These are phyloP conservation scores for Itoplectis maculator DNA, from an alignment of 2,888 invertebrate genomes.

Conservation along the genomic window DNA sequence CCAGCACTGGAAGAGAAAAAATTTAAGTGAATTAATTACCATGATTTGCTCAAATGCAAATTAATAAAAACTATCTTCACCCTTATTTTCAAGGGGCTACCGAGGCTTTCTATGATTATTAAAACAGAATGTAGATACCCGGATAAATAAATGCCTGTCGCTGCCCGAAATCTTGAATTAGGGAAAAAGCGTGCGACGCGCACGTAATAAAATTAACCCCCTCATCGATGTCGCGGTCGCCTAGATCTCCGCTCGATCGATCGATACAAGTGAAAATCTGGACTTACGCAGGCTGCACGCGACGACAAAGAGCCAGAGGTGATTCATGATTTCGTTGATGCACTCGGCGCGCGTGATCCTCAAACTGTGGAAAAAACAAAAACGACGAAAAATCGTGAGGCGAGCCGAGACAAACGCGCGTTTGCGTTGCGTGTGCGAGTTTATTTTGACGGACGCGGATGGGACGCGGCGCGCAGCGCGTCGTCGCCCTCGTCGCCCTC, in stretches of 20 bases:
- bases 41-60: background rate
- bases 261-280: background rate
- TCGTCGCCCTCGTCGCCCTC: background rate
- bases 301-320: background rate
- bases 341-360: background rate
- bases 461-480: conserved; percentile 13
- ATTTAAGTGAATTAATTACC: background rate
- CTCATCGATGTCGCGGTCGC: background rate
- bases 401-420: background rate
- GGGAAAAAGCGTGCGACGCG: too few species aligned
- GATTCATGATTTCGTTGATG: conserved; percentile 5
- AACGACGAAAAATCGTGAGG: background rate
- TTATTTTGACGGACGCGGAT: conserved; percentile 51
- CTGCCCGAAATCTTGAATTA: too few species aligned
- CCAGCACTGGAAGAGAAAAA: conserved; percentile 32
- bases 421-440: conserved; percentile 11
- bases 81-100: too few species aligned
- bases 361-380: background rate
- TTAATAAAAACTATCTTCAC: too few species aligned
- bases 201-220: background rate
- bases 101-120: too few species aligned
- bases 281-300: conserved; percentile 21
- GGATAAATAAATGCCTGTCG: too few species aligned
- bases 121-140: too few species aligned
- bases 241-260: background rate